A percentile compares a stretch with the other conserved stretches of the same genome.
phyloP scores from a whole-genome alignment of 2,113 vertebrate species.

The Amphiprion ocellaris region DNA sequence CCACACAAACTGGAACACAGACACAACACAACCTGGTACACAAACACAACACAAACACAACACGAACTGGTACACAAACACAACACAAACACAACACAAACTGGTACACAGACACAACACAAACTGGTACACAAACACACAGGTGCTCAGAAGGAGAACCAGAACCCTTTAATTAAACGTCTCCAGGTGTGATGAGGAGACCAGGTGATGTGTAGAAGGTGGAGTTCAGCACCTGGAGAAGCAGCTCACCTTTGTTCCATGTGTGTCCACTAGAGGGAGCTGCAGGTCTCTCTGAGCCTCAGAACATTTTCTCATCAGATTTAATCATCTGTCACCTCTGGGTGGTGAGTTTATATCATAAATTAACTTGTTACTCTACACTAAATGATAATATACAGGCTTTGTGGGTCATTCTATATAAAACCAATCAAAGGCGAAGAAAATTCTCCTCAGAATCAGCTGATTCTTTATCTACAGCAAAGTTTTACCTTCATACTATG shows the following conservation, averaged over 20 bases:
- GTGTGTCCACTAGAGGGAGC: slow-evolving; percentile 59
- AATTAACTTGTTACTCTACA: no score
- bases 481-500: no score
- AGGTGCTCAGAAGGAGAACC: neutral
- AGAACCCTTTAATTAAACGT: neutral
- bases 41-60: slow-evolving; percentile 4
- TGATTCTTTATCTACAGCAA: no score
- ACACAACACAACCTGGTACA: slow-evolving; percentile 1
- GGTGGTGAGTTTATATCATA: no score
- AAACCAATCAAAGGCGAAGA: no score
- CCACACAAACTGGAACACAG: neutral
- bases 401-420: no score
- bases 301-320: neutral
- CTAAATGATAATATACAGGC: no score
- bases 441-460: no score
- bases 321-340: no score
- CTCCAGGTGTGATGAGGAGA: neutral
- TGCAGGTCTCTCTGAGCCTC: slow-evolving; percentile 5
- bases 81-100: neutral
- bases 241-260: slow-evolving; percentile 65
- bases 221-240: slow-evolving; percentile 14
- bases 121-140: slow-evolving; percentile 17
- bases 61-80: slow-evolving; percentile 8
- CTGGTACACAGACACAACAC: neutral
- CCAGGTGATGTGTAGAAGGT: neutral